These are phyloP conservation scores for Phengaris alcon DNA, from an alignment of 2,888 invertebrate species.

Conservation along the genomic window DNA sequence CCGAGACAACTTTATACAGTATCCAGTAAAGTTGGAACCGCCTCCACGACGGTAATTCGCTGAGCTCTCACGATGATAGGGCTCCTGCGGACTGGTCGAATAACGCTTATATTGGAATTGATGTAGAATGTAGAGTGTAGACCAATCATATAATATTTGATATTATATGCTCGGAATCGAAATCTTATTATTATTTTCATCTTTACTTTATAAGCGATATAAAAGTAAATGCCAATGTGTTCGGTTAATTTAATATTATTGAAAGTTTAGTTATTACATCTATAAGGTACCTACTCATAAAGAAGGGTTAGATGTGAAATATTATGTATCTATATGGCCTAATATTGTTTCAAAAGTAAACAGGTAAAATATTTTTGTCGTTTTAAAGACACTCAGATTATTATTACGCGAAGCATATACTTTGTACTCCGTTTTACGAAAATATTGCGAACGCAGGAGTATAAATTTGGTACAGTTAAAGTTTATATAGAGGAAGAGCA, in stretches of 20 bases:
- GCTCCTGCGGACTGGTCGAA: slow-evolving; percentile 5
- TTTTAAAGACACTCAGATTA: neutral
- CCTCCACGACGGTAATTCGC: slow-evolving; percentile 30
- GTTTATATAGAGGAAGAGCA: too few relatives aligned
- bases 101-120: neutral
- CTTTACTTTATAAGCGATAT: slow-evolving; percentile 47
- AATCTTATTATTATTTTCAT: slow-evolving; percentile 16
- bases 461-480: too few relatives aligned
- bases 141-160: slow-evolving; percentile 5
- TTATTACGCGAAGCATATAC: too few relatives aligned
- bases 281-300: neutral
- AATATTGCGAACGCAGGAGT: too few relatives aligned
- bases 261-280: slow-evolving; percentile 33
- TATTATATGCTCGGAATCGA: slow-evolving; percentile 19
- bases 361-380: neutral
- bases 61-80: neutral
- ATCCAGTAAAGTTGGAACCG: slow-evolving; percentile 50
- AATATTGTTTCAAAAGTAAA: neutral
- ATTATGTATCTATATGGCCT: neutral
- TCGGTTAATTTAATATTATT: slow-evolving; percentile 62
- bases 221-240: slow-evolving; percentile 53
- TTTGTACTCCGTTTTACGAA: too few relatives aligned
- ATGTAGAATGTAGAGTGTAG: slow-evolving; percentile 20
- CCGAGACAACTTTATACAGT: slow-evolving; percentile 72
- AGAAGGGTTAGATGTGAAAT: neutral